Evolutionary conservation across 2,888 invertebrate species (phyloP), one percentile per base, ranked within the genome.

Genomic region (Oxycera nigricornis): DNA sequence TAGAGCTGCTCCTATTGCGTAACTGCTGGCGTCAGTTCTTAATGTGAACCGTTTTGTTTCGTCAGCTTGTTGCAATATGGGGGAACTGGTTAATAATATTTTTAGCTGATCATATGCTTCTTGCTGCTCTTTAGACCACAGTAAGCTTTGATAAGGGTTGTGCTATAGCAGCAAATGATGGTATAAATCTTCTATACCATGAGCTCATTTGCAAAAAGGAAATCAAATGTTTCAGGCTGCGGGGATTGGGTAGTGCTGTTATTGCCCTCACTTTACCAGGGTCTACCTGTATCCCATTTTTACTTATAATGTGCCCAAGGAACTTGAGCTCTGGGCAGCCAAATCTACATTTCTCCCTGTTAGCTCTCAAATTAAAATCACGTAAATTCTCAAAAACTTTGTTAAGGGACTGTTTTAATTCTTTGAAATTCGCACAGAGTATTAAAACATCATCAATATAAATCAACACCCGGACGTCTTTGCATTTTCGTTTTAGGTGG

Each of bases 11-110:
- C 77, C 73, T 14, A 77, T 31, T 7, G 81, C 81, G 30, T 81
- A 82, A 50, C 70, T 76, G 55, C 82, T 82, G 0, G 80, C 81
- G 57, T 82, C 81, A 0, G 82, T 81, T 76, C 80, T 74, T 0
- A 82, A n/a, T 1, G 80, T 75, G 50, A 81, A 83, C 0, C 80
- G 80, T 20, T 76, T 55, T 2, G 24, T 73, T 3, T 77, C 74
- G 39, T 78, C 77, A 1, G 79, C 79, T 73, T 80, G 80, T 17
- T 75, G 68, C 0, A 80, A 70, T 9, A 80, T 75, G 2, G 80
- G 79, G 14, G 79, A 77, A 0, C 77, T 59, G 6, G 75, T 76
- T 31, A 82, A 59, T 0, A 75, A 67, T 1, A 14, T 84, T 82
- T 4, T 76, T n/a, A n/a, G n/a, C n/a, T n/a, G n/a, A n/a, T n/a